phyloP scores from a whole-genome alignment of 1,140 invertebrate species.

The Drosophila pseudoananassae region DNA sequence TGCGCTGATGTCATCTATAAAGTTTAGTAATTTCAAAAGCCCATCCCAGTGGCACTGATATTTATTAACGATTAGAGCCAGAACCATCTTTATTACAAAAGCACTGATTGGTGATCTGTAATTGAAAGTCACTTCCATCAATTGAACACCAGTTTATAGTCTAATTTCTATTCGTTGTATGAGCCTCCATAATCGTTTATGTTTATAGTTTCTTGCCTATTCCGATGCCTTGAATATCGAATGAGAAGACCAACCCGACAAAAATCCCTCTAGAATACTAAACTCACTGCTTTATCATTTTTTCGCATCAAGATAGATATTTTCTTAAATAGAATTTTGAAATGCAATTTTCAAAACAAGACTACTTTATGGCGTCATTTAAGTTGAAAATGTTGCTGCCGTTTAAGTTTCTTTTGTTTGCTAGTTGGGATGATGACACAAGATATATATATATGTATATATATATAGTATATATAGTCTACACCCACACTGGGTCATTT shows the following conservation, averaged over 20 bases:
- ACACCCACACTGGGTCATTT: conserved; percentile 39
- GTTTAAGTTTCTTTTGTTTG: conserved; percentile 1
- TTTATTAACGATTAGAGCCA: too few species aligned
- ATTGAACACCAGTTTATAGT: too few species aligned
- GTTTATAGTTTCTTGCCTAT: too few species aligned
- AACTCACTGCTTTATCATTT: conserved; percentile 12
- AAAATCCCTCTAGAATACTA: conserved; percentile 17
- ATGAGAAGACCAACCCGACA: conserved; percentile 17
- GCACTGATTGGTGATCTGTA: too few species aligned
- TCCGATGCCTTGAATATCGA: conserved; percentile 27
- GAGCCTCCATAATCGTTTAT: too few species aligned
- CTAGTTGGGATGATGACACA: conserved; percentile 56
- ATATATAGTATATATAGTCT: conserved; percentile 3
- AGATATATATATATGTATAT: conserved; percentile 20
- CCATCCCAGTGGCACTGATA: too few species aligned
- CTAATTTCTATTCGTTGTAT: too few species aligned
- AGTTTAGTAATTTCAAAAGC: too few species aligned
- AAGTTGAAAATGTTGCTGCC: conserved; percentile 7
- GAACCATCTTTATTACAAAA: too few species aligned
- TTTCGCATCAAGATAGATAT: conserved; percentile 28
- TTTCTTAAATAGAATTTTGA: conserved; percentile 22
- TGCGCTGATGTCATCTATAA: too few species aligned
- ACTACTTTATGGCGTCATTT: conserved; percentile 38
- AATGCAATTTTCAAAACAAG: conserved; percentile 42
- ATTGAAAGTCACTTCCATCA: neutral